A percentile compares a stretch with the other conserved stretches of the same genome.
Conservation (phyloP, 2,113 vertebrate species). For the Callorhinus ursinus region DNA sequence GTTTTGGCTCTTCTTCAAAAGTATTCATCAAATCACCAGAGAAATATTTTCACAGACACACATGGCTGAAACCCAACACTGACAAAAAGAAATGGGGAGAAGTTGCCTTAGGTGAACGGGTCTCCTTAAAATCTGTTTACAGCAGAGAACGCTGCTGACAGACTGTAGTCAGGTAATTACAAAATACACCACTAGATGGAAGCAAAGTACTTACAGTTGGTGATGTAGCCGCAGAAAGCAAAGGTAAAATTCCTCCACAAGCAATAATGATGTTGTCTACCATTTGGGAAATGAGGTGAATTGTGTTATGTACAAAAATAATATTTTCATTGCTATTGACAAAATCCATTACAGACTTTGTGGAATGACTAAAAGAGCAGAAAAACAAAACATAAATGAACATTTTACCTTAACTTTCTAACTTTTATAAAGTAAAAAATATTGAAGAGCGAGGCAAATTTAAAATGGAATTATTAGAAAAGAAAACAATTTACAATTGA, state of each 20-base stretch:
- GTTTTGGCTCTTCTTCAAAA: neutral
- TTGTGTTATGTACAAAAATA: slow-evolving; percentile 99
- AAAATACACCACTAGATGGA: slow-evolving; percentile 84
- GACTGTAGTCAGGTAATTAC: slow-evolving; percentile 62
- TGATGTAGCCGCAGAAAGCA: slow-evolving; percentile 98
- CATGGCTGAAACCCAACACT: neutral
- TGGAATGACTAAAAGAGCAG: slow-evolving; percentile 93
- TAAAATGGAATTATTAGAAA: neutral
- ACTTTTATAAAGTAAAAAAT: slow-evolving; percentile 31
- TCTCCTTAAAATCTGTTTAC: neutral
- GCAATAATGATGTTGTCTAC: slow-evolving; percentile 99
- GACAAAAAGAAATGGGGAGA: neutral
- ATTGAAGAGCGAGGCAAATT: neutral
- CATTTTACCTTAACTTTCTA: neutral
- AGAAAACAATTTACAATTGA: neutral
- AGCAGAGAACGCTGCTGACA: neutral
- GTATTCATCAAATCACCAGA: neutral
- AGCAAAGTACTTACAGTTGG: slow-evolving; percentile 93
- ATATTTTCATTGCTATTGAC: slow-evolving; percentile 99
- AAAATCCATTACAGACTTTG: slow-evolving; percentile 99
- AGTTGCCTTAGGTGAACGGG: neutral
- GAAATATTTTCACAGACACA: neutral
- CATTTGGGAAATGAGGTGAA: slow-evolving; percentile 99
- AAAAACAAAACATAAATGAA: slow-evolving; percentile 67
- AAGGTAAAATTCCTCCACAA: slow-evolving; percentile 98